Conservation (phyloP, 2,888 invertebrate species). For the Anaspis maculata region DNA sequence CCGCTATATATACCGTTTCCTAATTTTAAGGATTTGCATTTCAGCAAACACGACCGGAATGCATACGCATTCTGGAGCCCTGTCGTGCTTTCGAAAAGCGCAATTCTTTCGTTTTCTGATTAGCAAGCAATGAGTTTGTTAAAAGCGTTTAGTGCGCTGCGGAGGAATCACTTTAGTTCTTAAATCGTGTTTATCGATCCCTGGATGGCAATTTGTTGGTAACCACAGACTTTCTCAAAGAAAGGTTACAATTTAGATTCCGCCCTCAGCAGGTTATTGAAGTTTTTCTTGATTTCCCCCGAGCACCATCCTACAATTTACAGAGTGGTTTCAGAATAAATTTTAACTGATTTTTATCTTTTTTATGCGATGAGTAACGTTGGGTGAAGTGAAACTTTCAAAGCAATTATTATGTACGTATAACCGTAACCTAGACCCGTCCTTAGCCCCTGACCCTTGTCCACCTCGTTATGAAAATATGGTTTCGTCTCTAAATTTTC, state of each 20-base stretch:
- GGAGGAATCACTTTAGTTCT: slow-evolving; percentile 29
- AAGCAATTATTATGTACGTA: too few species aligned
- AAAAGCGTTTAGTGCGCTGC: slow-evolving; percentile 17
- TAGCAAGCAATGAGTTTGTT: slow-evolving; percentile 13
- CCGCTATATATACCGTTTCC: slow-evolving; percentile 8
- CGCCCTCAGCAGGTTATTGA: slow-evolving; percentile 27
- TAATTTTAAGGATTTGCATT: slow-evolving; percentile 12
- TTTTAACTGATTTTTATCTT: slow-evolving; percentile 19
- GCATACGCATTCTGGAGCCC: background rate
- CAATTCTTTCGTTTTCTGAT: background rate
- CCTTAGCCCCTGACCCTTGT: too few species aligned
- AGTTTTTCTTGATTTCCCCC: slow-evolving; percentile 32
- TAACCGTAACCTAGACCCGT: too few species aligned
- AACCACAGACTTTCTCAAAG: slow-evolving; percentile 25
- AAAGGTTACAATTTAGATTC: slow-evolving; percentile 30
- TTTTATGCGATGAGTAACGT: too few species aligned
- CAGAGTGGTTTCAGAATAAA: slow-evolving; percentile 15
- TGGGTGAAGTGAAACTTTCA: too few species aligned
- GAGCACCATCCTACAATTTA: slow-evolving; percentile 26
- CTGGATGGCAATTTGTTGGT: slow-evolving; percentile 29
- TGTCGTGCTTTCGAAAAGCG: too few species aligned
- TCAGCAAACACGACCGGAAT: slow-evolving; percentile 5
- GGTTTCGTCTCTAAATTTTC: too few species aligned
- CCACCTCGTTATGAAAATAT: too few species aligned
- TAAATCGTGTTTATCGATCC: slow-evolving; percentile 32